Evolutionary conservation across 2,797 vertebrate genomes (phyloP).

Genomic region (Mareca penelope): DNA sequence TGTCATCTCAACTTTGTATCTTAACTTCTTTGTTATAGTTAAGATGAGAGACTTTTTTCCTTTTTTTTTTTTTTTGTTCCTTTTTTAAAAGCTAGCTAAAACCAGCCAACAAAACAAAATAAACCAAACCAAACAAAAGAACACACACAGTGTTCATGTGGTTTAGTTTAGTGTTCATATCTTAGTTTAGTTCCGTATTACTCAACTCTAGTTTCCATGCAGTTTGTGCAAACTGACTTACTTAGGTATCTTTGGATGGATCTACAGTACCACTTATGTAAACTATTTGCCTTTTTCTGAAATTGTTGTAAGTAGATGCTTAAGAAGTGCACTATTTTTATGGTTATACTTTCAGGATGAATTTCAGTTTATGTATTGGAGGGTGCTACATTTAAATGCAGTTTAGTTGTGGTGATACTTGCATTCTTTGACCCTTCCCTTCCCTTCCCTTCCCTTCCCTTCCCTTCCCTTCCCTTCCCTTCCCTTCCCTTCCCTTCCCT

Average conservation of each 20-base stretch:
- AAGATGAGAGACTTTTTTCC: background rate
- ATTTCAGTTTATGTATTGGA: background rate
- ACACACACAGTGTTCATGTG: accelerated
- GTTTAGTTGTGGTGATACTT: background rate
- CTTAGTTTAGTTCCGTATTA: background rate
- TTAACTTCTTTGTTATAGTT: background rate
- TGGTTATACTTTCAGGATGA: background rate
- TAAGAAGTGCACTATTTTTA: background rate
- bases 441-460: too few species aligned
- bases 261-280: background rate
- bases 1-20: background rate
- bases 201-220: background rate
- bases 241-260: background rate
- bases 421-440: background rate
- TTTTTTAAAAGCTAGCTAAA: background rate
- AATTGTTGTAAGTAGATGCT: background rate
- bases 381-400: background rate
- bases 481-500: too few species aligned
- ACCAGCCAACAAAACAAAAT: background rate
- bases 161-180: background rate
- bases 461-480: too few species aligned
- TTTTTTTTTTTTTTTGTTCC: background rate
- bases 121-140: background rate
- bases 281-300: background rate
- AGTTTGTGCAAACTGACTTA: background rate